phyloP scores from a whole-genome alignment of 2,797 vertebrate species.

The Anguilla marmorata region DNA sequence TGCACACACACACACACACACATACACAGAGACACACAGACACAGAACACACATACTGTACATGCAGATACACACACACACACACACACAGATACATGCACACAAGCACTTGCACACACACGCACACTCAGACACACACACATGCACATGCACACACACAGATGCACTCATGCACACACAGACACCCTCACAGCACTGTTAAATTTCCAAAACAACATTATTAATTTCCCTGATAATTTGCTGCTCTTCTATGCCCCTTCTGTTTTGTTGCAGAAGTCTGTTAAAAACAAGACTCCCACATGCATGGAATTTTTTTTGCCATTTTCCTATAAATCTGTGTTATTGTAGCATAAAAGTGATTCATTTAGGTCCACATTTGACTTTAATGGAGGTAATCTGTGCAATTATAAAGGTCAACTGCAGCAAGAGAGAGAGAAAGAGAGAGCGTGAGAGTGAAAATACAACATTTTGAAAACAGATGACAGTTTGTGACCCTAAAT shows the following conservation, averaged over 20 bases:
- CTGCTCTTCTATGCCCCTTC: neutral
- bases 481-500: neutral
- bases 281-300: constrained; percentile 19
- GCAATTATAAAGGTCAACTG: constrained; percentile 35
- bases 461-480: neutral
- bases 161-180: neutral
- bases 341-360: neutral
- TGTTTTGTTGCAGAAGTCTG: neutral
- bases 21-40: no score
- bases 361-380: neutral
- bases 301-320: constrained; percentile 2
- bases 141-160: neutral
- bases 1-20: no score
- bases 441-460: neutral
- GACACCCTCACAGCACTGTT: neutral
- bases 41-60: no score
- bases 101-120: no score
- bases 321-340: constrained; percentile 33
- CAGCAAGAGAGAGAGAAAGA: neutral
- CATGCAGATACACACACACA: no score
- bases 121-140: no score
- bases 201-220: neutral
- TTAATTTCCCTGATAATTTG: neutral
- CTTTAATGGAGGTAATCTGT: neutral
- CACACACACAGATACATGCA: no score